Percentiles rank a stretch among this genome's conserved stretches.
Conservation (phyloP, 1,140 invertebrate species). For the Calycopis cecrops region DNA sequence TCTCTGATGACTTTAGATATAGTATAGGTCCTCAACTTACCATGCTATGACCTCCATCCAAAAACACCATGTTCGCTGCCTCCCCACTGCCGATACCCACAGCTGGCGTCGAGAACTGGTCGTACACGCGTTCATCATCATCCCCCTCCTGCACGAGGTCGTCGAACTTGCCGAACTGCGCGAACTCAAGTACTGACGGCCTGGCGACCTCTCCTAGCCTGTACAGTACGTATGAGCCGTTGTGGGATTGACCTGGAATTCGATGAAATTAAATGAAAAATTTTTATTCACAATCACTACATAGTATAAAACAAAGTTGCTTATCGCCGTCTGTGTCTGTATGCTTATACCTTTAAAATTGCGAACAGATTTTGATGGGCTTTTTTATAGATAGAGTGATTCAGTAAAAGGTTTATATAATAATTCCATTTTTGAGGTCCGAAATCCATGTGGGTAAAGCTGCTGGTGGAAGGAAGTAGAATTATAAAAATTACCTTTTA, state of each 20-base stretch:
- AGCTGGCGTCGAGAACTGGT: conserved; percentile 88
- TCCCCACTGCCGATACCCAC: conserved; percentile 83
- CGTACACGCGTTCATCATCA: conserved; percentile 78
- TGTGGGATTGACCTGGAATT: conserved; percentile 89
- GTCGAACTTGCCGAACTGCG: conserved; percentile 86
- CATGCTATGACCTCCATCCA: conserved; percentile 90
- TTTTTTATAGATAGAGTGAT: no score
- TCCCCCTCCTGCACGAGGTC: conserved; percentile 79
- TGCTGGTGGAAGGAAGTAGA: no score
- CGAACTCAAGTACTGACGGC: conserved; percentile 84
- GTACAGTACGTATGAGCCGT: conserved; percentile 86
- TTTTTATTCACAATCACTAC: background rate
- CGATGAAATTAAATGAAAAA: background rate
- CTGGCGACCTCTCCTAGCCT: conserved; percentile 83
- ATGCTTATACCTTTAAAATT: no score
- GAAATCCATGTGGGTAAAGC: no score
- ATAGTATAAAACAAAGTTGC: background rate
- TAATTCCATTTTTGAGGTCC: no score
- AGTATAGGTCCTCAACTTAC: no score
- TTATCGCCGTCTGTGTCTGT: no score
- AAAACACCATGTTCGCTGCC: conserved; percentile 87
- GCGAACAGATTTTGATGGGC: no score
- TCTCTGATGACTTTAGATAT: no score
- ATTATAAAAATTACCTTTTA: no score
- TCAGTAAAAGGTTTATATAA: no score